A percentile compares a stretch with the other conserved stretches of the same genome.
Evolutionary conservation across 2,113 vertebrate genomes (phyloP).

Genomic region (Rafetus swinhoei): DNA sequence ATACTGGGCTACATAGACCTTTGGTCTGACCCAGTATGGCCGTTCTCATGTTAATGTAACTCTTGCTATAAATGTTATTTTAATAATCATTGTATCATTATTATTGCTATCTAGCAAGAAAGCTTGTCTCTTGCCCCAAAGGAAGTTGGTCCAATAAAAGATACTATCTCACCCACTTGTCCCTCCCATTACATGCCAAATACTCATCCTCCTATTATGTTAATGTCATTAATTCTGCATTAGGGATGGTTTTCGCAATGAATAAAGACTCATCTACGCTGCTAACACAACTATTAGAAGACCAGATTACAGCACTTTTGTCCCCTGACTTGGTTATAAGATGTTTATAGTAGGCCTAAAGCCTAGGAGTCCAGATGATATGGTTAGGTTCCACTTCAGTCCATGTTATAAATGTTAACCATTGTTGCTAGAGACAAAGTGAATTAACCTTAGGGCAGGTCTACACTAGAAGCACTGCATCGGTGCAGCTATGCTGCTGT

Average conservation of each 20-base stretch:
- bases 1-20: no score
- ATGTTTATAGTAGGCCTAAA: no score
- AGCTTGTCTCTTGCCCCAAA: background rate
- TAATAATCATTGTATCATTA: background rate
- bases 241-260: background rate
- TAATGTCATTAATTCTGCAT: background rate
- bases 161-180: background rate
- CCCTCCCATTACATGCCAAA: background rate
- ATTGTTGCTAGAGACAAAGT: background rate
- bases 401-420: background rate
- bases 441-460: background rate
- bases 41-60: background rate
- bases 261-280: background rate
- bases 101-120: background rate
- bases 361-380: accelerated
- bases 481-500: no score
- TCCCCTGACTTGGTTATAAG: accelerated
- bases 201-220: background rate
- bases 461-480: no score
- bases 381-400: background rate
- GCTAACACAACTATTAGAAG: accelerated
- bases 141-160: background rate
- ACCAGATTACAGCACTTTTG: background rate
- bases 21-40: no score
- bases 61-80: background rate